Evolutionary conservation across 2,113 vertebrate genomes (phyloP).

Genomic region (Mormyrus iriodes): DNA sequence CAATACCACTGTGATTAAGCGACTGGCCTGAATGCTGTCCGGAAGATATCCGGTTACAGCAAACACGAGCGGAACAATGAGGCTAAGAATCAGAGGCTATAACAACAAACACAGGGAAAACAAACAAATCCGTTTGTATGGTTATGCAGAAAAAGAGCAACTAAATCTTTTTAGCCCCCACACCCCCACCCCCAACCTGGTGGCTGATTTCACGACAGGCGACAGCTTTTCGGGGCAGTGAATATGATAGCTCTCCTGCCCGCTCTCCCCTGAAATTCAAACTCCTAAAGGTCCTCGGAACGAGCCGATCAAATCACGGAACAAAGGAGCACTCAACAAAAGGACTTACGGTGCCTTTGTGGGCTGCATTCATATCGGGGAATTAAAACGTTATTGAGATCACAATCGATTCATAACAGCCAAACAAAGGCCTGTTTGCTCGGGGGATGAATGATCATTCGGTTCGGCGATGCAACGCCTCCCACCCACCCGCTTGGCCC

Average conservation of each 20-base stretch:
- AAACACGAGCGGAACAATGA: not conserved
- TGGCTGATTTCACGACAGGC: not conserved
- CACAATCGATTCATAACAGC: not conserved
- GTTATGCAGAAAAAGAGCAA: not conserved
- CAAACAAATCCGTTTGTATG: not conserved
- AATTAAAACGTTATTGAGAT: conserved; percentile 17
- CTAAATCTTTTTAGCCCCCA: not conserved
- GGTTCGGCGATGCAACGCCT: not conserved
- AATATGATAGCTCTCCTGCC: not conserved
- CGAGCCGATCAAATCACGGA: not conserved
- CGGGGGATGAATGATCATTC: not conserved
- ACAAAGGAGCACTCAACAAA: conserved; percentile 12
- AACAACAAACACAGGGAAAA: conserved; percentile 1
- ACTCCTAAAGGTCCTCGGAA: not conserved
- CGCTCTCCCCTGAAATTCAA: not conserved
- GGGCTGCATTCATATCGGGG: not conserved
- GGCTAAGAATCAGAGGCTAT: not conserved
- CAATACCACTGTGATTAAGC: not conserved
- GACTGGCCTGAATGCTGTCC: not conserved
- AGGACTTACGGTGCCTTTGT: not conserved
- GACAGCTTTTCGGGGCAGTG: not conserved
- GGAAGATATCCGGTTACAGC: not conserved
- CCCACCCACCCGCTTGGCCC: not conserved
- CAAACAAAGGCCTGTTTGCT: conserved; percentile 3
- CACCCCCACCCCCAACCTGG: not conserved